Base-by-base conservation (phyloP, 2,888 invertebrate species). In the Leistus spinibarbis region DNA sequence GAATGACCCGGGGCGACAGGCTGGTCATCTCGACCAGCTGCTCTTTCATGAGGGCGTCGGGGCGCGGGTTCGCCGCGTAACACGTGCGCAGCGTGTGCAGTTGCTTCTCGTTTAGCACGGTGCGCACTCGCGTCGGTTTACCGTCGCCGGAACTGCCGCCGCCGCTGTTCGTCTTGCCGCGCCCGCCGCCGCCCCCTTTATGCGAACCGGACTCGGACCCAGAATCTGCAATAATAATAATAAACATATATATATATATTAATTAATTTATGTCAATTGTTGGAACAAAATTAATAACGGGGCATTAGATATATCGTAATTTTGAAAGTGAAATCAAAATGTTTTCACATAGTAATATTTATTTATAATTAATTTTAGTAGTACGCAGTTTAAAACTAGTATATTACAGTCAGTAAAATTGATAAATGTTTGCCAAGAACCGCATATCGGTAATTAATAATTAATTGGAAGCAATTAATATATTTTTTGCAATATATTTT, bases 11-110 rank as follows among this genome's bases (percentile, higher is more conserved):
- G 19, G 99, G 98, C 82, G 96, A 97, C 69, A 99, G 91, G 0
- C 96, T 93, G 16, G 99, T 99, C 98, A 99, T 98, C 87, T 99
- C 99, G 57, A 98, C 98, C 78, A 99, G 90, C 85, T 99, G 98
- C 86, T 99, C 99, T 88, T 99, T 99, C 96, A 98, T 97, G 77
- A 99, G 90, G 56, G 99, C 99, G 87, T 99, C 99, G 54, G 99
- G 99, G 69, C 99, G 90, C 76, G 99, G 98, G 88, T 99, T 99
- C 75, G 97, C 97, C 76, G 94, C 94, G 88, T 99, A 99, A 87
- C 98, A 99, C 77, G 97, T 98, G 87, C 98, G 91, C 81, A 99
- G 89, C 5, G 98, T 99, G 87, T 98, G 97, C 80, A 99, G 89
- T 86, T 99, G 99, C 85, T 98, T 98, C 87, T 99, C 99, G 86